Conservation (phyloP, 2,113 vertebrate genomes). For the Eupsittula cactorum region DNA sequence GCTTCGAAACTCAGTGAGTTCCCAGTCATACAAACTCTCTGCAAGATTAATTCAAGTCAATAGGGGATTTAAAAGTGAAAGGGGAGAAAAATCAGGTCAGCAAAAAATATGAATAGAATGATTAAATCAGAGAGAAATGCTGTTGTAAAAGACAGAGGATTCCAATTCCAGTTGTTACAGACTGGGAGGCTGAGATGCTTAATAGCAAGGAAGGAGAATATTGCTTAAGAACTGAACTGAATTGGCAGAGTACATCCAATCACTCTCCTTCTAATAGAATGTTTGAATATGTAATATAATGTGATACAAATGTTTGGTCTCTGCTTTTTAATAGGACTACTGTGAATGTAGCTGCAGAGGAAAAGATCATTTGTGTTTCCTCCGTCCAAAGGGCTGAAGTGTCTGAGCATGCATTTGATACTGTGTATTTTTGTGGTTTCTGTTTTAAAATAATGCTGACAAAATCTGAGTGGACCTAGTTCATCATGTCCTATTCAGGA, state of each 20-base stretch:
- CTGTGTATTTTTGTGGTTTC: not conserved
- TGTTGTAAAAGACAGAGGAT: constrained; percentile 50
- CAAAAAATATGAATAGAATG: constrained; percentile 61
- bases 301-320: not conserved
- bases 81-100: constrained; percentile 55
- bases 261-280: not conserved
- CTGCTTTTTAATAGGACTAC: not conserved
- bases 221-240: constrained; percentile 21
- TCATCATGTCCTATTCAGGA: not conserved
- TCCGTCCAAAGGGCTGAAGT: not conserved
- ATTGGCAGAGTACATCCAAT: not conserved
- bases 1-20: constrained; percentile 21
- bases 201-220: not conserved
- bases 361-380: not conserved
- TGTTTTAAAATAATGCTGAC: not conserved
- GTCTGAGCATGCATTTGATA: not conserved
- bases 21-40: not conserved
- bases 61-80: constrained; percentile 57
- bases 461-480: not conserved
- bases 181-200: not conserved
- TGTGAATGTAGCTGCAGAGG: not conserved
- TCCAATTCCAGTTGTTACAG: constrained; percentile 38
- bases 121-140: constrained; percentile 48
- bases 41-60: constrained; percentile 60
- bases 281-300: not conserved